phyloP scores from a whole-genome alignment of 2,113 vertebrate genomes.

The Ellobius talpinus region DNA sequence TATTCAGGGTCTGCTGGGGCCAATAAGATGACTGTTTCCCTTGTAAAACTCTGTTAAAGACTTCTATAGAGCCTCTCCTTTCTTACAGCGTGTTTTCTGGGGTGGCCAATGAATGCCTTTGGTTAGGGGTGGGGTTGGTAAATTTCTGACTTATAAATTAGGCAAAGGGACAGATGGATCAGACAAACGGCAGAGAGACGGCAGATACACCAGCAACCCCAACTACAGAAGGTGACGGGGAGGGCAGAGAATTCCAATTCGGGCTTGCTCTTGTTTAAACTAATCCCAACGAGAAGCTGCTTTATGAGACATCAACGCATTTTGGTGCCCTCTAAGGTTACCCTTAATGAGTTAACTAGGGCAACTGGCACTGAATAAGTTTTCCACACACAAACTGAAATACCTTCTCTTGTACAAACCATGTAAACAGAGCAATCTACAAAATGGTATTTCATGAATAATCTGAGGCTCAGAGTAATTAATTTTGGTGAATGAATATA shows the following conservation, averaged over 20 bases:
- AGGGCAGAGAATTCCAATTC: too few relatives aligned
- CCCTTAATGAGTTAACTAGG: neutral
- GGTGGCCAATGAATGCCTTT: neutral
- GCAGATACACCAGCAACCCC: too few relatives aligned
- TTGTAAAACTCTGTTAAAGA: neutral
- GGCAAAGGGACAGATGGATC: neutral
- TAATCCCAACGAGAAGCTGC: neutral
- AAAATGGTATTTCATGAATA: slow-evolving; percentile 18
- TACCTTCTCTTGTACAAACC: neutral
- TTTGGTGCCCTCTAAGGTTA: neutral
- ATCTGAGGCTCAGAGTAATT: neutral
- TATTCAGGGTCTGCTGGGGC: neutral
- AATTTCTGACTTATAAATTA: neutral
- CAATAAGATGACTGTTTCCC: neutral
- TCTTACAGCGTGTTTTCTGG: neutral
- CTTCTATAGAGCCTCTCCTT: neutral
- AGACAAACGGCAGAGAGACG: neutral
- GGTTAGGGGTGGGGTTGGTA: neutral
- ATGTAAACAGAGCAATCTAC: neutral
- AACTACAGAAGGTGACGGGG: neutral
- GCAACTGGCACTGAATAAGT: neutral
- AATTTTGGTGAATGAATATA: neutral
- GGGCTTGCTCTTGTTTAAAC: neutral
- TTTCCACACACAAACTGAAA: neutral
- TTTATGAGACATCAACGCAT: neutral